Evolutionary conservation across 2,888 invertebrate genomes (phyloP).

Genomic region (Drosophila imparisetae): DNA sequence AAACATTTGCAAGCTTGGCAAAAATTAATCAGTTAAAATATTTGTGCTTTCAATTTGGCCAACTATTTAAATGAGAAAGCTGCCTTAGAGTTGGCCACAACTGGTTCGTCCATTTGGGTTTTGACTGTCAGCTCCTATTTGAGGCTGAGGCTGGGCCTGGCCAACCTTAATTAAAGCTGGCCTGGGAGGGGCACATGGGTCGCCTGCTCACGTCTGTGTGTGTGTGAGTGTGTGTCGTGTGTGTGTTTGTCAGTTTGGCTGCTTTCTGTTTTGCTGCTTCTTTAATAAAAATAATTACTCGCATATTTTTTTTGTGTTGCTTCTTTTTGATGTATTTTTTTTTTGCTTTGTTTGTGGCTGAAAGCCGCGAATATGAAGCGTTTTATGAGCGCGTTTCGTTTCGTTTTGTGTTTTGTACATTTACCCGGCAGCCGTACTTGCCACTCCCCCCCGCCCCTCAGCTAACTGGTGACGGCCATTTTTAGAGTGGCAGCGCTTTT

Average conservation of each 20-base stretch:
- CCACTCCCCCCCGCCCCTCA: background rate
- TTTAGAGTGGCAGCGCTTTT: slow-evolving; percentile 67
- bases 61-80: background rate
- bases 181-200: slow-evolving; percentile 4
- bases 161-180: slow-evolving; percentile 51
- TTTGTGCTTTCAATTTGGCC: background rate
- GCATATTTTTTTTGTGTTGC: slow-evolving; percentile 53
- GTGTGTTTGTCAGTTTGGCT: slow-evolving; percentile 22
- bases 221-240: background rate
- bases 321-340: slow-evolving; percentile 1
- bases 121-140: background rate
- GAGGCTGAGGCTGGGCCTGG: slow-evolving; percentile 26
- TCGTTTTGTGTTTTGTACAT: slow-evolving; percentile 63
- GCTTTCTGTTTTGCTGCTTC: slow-evolving; percentile 40
- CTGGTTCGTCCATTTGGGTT: background rate
- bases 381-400: slow-evolving; percentile 68
- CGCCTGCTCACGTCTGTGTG: background rate
- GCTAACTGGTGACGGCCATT: slow-evolving; percentile 57
- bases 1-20: background rate
- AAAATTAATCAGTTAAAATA: background rate
- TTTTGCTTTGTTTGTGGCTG: slow-evolving; percentile 61
- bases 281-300: slow-evolving; percentile 75
- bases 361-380: slow-evolving; percentile 69
- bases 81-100: background rate
- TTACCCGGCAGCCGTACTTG: background rate